phyloP scores from a whole-genome alignment of 1,140 invertebrate genomes.

The Heliconius nattereri region DNA sequence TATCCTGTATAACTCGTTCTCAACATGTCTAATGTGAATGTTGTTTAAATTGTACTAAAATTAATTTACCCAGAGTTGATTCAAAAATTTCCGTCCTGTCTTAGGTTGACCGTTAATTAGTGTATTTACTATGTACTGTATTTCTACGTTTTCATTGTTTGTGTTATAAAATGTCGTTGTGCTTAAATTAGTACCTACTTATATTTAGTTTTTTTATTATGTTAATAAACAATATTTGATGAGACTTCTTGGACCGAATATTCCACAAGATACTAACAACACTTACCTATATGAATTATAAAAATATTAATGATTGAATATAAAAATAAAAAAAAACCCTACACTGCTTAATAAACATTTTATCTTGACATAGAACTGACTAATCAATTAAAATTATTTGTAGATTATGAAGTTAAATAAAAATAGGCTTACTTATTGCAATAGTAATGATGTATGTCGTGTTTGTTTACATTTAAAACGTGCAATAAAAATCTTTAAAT shows the following conservation, averaged over 20 bases:
- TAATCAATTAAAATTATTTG: background rate
- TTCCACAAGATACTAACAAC: background rate
- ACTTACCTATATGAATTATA: too few species aligned
- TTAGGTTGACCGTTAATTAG: background rate
- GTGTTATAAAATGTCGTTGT: constrained; percentile 1
- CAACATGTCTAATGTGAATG: too few species aligned
- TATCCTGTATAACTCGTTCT: too few species aligned
- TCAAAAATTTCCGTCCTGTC: background rate
- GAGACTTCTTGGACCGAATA: background rate
- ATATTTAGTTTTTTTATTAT: too few species aligned
- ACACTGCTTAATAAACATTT: too few species aligned
- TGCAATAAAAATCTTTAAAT: background rate
- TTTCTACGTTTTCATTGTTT: background rate
- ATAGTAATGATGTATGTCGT: background rate
- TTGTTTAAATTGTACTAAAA: too few species aligned
- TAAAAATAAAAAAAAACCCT: too few species aligned
- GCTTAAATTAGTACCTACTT: too few species aligned
- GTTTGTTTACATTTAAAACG: background rate
- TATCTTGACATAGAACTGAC: background rate
- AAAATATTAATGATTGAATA: too few species aligned
- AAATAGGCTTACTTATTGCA: background rate
- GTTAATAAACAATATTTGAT: background rate
- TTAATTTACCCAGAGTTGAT: background rate
- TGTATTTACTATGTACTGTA: background rate
- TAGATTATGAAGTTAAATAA: background rate